Base-by-base conservation (phyloP, 2,113 vertebrate species). In the Tachysurus vachellii region DNA sequence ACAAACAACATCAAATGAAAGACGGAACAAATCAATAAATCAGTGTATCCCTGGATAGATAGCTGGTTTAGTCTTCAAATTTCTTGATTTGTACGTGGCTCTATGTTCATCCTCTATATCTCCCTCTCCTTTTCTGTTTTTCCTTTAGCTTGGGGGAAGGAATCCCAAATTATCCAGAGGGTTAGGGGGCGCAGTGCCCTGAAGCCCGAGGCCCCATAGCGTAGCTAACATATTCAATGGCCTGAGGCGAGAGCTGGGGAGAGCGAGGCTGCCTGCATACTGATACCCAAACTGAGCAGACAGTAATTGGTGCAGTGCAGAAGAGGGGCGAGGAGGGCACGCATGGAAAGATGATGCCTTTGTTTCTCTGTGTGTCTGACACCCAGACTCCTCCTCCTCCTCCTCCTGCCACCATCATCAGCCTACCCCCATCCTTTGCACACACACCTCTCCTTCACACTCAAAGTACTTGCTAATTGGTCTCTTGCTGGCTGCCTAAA, bases 141-240 rank as follows among this genome's bases (percentile, higher is more conserved):
- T 53, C 93, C 91, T 90, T 94, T 93, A 93, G 84, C 82, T 77
- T 62, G 88, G 92, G 91, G 92, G 91, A 89, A 93, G 91, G 94
- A 96, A 95, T 96, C 95, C 94, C 93, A 95, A 95, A 95, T 95
- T 95, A 95, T 95, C 94, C 92, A 92, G 92, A 92, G 95, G 95
- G 94, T 95, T 95, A 95, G 82, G 92, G 93, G 93, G 93, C 91
- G 36, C 91, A 76, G 92, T 93, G 93, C 93, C 93, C 95, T 92
- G 92, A 91, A 95, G 94, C 94, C 94, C 92, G 88, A 88, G 91
- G 93, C 94, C 95, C 94, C 93, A 93, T 92, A 94, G 95, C 92
- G 90, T 94, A 94, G 94, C 94, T 95, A 95, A 95, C 94, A 92
- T 95, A 95, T 95, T 95, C 95, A 94, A 94, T 95, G 94, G 95